Conservation (phyloP, 2,113 vertebrate genomes). For the Zootoca vivipara region DNA sequence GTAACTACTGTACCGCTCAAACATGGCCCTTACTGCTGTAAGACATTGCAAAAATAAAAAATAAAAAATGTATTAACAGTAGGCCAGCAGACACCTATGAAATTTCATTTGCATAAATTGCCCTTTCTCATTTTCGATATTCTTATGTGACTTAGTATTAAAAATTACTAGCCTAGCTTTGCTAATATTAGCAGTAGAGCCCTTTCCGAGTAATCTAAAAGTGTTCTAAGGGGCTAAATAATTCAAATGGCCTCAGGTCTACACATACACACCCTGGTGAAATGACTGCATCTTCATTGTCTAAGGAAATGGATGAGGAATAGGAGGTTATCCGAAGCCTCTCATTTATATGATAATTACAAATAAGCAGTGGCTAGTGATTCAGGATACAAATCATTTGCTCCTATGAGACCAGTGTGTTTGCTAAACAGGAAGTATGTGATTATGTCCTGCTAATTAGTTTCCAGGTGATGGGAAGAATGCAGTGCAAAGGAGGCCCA, state of each 20-base stretch:
- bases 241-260: conserved; percentile 62
- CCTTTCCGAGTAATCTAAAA: conserved; percentile 9
- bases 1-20: conserved; percentile 13
- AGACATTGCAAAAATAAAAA: neutral
- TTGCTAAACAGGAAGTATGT: conserved; percentile 70
- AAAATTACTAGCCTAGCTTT: conserved; percentile 1
- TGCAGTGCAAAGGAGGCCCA: conserved; percentile 57
- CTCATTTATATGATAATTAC: conserved; percentile 77
- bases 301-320: conserved; percentile 55
- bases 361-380: conserved; percentile 71
- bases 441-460: conserved; percentile 73
- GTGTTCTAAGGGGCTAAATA: conserved; percentile 23
- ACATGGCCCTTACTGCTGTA: conserved; percentile 8
- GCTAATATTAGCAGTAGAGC: conserved; percentile 7
- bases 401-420: conserved; percentile 66
- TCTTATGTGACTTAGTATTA: neutral
- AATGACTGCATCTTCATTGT: conserved; percentile 56
- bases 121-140: conserved; percentile 7
- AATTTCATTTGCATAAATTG: conserved; percentile 27
- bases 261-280: conserved; percentile 12
- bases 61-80: neutral
- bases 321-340: conserved; percentile 65
- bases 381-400: conserved; percentile 73
- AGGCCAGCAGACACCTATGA: neutral
- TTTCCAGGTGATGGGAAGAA: conserved; percentile 73